phyloP scores from a whole-genome alignment of 2,888 invertebrate species.

The Entomobrya proxima region DNA sequence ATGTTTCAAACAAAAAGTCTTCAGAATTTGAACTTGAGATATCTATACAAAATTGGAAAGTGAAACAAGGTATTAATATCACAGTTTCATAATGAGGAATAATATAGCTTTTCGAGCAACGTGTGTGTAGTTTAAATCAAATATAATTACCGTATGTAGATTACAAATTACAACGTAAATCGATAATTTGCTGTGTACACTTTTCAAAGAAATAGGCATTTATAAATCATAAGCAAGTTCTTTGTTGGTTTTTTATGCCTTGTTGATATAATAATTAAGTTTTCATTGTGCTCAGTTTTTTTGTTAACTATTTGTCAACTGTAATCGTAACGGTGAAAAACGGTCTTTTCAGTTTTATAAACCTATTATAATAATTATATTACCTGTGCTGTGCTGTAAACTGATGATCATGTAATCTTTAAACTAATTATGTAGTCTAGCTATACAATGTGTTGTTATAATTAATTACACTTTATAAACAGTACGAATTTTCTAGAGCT shows the following conservation, averaged over 20 bases:
- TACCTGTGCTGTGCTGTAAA: constrained; percentile 44
- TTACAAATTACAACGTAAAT: no score
- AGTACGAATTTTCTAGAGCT: no score
- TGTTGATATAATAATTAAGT: constrained; percentile 27
- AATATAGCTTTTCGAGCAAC: neutral
- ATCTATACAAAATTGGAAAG: neutral
- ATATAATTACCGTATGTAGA: no score
- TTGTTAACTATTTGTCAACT: constrained; percentile 33
- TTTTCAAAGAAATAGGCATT: neutral
- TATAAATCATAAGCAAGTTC: neutral
- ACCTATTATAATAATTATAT: no score
- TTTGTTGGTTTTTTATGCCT: constrained; percentile 44
- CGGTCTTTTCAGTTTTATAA: constrained; percentile 56
- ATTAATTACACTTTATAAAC: neutral
- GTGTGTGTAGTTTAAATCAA: no score
- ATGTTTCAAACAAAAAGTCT: neutral
- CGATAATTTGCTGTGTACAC: neutral
- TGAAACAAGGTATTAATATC: constrained; percentile 10
- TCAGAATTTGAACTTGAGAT: constrained; percentile 8
- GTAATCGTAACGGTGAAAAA: constrained; percentile 35
- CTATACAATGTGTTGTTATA: neutral
- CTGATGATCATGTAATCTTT: constrained; percentile 11
- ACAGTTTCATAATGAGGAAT: neutral
- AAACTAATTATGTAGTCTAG: constrained; percentile 18
- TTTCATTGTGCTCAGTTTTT: constrained; percentile 59